A percentile compares a stretch with the other conserved stretches of the same genome.
Conservation (phyloP, 2,113 vertebrate genomes). For the Triplophysa rosa region DNA sequence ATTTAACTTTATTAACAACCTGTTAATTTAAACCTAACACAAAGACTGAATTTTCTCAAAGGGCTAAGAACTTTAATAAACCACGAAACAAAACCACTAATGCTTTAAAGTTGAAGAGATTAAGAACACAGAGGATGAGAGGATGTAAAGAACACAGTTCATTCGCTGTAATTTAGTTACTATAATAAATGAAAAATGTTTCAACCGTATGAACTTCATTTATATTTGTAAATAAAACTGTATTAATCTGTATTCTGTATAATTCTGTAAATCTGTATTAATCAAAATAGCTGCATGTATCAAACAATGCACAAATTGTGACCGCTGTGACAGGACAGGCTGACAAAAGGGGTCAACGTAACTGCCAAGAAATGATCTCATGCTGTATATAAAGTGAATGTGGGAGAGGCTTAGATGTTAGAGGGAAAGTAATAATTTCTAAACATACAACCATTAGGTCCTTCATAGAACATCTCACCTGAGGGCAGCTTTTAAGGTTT, state of each 20-base stretch:
- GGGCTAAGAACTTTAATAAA: slow-evolving; percentile 3
- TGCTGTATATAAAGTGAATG: slow-evolving; percentile 5
- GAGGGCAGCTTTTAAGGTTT: neutral
- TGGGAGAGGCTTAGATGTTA: too few species aligned
- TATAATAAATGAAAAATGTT: neutral
- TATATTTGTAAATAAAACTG: neutral
- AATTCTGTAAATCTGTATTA: neutral
- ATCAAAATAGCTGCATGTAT: neutral
- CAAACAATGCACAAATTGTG: slow-evolving; percentile 5
- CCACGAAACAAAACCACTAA: neutral
- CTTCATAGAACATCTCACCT: slow-evolving; percentile 1
- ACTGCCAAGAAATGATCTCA: slow-evolving; percentile 39
- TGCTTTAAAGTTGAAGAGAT: neutral
- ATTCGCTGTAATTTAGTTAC: neutral
- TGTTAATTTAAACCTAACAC: neutral
- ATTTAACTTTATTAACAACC: neutral
- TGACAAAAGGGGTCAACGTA: slow-evolving; percentile 37
- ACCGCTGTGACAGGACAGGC: slow-evolving; percentile 44
- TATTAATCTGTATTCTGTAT: too few species aligned
- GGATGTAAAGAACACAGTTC: neutral
- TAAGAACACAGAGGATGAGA: neutral
- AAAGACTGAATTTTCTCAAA: neutral
- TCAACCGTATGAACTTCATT: neutral
- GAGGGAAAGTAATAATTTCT: neutral
- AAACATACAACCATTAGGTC: neutral